phyloP scores from a whole-genome alignment of 2,797 vertebrate genomes.

The Enteromius treurensis region DNA sequence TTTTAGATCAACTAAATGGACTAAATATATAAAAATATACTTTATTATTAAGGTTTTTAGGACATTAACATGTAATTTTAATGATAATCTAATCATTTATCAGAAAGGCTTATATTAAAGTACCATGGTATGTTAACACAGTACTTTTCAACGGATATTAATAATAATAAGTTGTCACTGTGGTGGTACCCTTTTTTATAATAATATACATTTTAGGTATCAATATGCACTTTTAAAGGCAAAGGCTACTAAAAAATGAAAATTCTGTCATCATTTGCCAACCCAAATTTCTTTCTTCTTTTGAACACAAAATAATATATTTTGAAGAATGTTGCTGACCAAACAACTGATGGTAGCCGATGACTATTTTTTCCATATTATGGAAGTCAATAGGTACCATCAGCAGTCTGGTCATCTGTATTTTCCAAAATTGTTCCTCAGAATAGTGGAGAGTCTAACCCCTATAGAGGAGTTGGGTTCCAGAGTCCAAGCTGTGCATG shows the following conservation, averaged over 20 bases:
- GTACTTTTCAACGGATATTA: neutral
- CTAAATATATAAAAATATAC: neutral
- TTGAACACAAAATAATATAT: neutral
- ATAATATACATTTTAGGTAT: neutral
- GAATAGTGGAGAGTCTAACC: no score
- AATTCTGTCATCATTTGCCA: neutral
- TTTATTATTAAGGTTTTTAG: neutral
- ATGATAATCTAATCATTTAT: neutral
- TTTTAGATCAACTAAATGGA: neutral
- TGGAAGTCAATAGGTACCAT: neutral
- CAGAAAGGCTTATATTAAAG: neutral
- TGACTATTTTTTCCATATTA: neutral
- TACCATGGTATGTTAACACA: neutral
- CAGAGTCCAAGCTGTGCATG: no score
- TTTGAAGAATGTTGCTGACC: neutral
- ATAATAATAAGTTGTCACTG: neutral
- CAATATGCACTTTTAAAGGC: neutral
- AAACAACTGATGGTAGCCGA: neutral
- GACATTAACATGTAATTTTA: neutral
- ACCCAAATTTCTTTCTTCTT: neutral
- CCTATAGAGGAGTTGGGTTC: no score
- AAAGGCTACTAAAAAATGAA: neutral
- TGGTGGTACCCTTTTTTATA: neutral
- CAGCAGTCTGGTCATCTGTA: neutral
- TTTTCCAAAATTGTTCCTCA: neutral